A percentile compares a stretch with the other conserved stretches of the same genome.
Conservation (phyloP, 2,888 invertebrate species). For the Tinea semifulvella region DNA sequence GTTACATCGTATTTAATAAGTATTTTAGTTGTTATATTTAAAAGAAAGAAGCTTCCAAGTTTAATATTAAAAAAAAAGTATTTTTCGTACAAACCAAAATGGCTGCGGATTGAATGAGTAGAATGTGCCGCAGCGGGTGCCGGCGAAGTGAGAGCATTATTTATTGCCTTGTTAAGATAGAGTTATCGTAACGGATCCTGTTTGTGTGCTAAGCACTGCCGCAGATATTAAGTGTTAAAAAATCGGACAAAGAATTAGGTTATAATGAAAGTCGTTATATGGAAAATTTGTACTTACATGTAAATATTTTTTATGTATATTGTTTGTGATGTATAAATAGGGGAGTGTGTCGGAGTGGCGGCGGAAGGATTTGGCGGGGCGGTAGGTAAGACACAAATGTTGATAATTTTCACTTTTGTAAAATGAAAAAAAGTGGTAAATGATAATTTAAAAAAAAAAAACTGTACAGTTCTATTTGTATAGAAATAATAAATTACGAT, state of each 20-base stretch:
- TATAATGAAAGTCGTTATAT: neutral
- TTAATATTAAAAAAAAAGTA: no score
- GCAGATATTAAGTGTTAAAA: slow-evolving; percentile 10
- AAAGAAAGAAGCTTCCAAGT: no score
- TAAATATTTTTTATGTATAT: slow-evolving; percentile 11
- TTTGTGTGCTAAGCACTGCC: slow-evolving; percentile 11
- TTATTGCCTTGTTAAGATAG: slow-evolving; percentile 3
- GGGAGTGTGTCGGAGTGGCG: slow-evolving; percentile 11
- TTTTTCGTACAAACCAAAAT: no score
- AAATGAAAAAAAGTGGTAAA: slow-evolving; percentile 61
- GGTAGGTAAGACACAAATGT: slow-evolving; percentile 24
- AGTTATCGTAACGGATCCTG: neutral
- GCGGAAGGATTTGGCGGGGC: slow-evolving; percentile 13
- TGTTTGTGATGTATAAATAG: slow-evolving; percentile 9
- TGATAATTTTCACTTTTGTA: slow-evolving; percentile 69
- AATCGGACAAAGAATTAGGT: slow-evolving; percentile 12
- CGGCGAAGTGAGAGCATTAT: no score
- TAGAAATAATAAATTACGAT: slow-evolving; percentile 69
- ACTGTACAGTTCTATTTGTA: slow-evolving; percentile 71
- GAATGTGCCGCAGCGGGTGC: no score
- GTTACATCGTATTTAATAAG: no score
- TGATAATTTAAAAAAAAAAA: slow-evolving; percentile 64
- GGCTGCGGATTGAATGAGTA: no score
- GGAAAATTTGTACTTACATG: slow-evolving; percentile 11
- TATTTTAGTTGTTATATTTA: no score